phyloP scores from a whole-genome alignment of 2,797 vertebrate genomes.

The Gymnothorax reevesii region DNA sequence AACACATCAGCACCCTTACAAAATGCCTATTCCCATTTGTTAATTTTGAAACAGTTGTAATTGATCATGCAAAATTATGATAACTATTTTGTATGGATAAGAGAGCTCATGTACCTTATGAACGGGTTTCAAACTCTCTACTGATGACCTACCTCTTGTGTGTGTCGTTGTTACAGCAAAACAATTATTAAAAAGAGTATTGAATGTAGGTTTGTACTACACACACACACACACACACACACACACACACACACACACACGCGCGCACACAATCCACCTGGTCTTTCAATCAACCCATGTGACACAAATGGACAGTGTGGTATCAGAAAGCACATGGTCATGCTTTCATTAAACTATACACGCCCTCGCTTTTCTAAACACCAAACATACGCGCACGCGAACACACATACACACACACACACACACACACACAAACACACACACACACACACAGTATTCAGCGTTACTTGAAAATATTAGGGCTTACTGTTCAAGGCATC shows the following conservation, averaged over 20 bases:
- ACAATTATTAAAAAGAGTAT: background rate
- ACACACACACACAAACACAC: slow-evolving; percentile 20
- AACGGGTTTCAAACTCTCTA: background rate
- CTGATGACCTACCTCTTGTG: background rate
- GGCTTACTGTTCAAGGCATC: slow-evolving; percentile 11
- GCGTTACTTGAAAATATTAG: slow-evolving; percentile 18
- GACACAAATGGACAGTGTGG: background rate
- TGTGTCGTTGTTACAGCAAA: background rate
- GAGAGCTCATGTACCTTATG: background rate
- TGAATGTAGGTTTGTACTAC: background rate
- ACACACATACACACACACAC: slow-evolving; percentile 8
- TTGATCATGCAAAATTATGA: background rate
- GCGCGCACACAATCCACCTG: background rate
- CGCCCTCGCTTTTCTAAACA: background rate
- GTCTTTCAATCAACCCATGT: background rate
- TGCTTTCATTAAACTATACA: background rate
- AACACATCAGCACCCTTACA: background rate
- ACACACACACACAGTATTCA: slow-evolving; percentile 20
- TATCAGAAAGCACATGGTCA: background rate
- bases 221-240: slow-evolving; percentile 7
- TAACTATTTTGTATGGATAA: background rate
- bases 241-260: background rate
- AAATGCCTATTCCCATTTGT: background rate
- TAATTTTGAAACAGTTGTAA: background rate
- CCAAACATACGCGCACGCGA: background rate